Evolutionary conservation across 2,797 vertebrate species (phyloP).

Genomic region (Oophaga sylvatica): DNA sequence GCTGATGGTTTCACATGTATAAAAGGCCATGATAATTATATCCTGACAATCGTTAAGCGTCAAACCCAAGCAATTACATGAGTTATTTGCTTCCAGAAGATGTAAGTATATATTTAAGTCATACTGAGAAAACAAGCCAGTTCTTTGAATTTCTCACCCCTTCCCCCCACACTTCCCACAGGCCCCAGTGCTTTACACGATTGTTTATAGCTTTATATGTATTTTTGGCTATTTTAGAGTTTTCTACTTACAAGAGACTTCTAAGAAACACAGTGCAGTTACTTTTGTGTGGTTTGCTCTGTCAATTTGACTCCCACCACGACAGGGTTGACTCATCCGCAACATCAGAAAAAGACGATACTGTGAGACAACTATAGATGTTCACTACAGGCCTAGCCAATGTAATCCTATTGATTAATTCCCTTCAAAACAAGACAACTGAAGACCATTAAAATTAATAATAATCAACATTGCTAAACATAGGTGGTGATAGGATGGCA

Average conservation of each 20-base stretch:
- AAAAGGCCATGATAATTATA: neutral
- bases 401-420: too few species aligned
- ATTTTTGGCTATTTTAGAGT: constrained; percentile 6
- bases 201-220: neutral
- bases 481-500: too few species aligned
- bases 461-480: too few species aligned
- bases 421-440: too few species aligned
- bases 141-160: constrained; percentile 2
- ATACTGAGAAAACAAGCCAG: neutral
- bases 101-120: neutral
- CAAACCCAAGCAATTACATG: neutral
- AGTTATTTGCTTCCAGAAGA: neutral
- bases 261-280: neutral
- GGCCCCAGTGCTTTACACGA: neutral
- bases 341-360: neutral
- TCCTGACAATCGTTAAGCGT: neutral
- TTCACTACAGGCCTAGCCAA: neutral
- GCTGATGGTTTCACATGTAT: neutral
- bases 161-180: too few species aligned
- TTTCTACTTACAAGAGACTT: constrained; percentile 7
- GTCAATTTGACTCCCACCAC: neutral
- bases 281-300: constrained; percentile 19
- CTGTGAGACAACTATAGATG: neutral
- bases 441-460: too few species aligned
- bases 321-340: neutral